Percentiles rank a stretch among this genome's conserved stretches.
phyloP scores from a whole-genome alignment of 2,113 vertebrate genomes.

The Erpornis zantholeuca region DNA sequence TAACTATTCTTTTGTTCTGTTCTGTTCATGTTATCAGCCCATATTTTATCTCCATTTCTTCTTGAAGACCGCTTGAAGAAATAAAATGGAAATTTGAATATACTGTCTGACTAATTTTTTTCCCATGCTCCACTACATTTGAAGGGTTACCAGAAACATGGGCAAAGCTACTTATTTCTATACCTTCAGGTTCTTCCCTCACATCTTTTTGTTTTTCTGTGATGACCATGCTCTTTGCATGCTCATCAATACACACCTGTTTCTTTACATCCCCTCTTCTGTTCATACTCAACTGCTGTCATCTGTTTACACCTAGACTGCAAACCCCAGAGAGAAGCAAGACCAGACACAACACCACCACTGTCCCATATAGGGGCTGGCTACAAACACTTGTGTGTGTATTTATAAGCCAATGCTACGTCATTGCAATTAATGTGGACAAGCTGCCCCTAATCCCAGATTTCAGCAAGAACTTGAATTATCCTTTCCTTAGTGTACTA shows the following conservation, averaged over 20 bases:
- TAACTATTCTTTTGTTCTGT: background rate
- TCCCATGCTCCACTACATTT: background rate
- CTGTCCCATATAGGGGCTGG: background rate
- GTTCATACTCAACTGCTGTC: background rate
- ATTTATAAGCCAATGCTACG: background rate
- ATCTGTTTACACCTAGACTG: background rate
- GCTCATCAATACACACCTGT: background rate
- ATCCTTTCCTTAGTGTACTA: background rate
- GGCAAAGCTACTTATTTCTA: background rate
- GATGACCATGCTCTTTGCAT: background rate
- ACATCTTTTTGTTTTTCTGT: background rate
- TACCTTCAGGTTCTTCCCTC: background rate
- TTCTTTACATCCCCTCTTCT: background rate
- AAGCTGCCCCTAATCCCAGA: background rate
- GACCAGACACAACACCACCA: background rate
- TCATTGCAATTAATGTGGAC: background rate
- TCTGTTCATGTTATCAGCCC: background rate
- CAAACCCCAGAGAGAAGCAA: background rate
- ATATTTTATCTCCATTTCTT: background rate
- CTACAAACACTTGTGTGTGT: background rate
- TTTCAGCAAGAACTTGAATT: background rate
- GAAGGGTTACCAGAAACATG: background rate
- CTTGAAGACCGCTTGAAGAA: background rate
- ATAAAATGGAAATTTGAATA: background rate
- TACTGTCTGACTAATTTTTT: background rate